phyloP scores from a whole-genome alignment of 2,113 vertebrate species.

The Mesocricetus auratus region DNA sequence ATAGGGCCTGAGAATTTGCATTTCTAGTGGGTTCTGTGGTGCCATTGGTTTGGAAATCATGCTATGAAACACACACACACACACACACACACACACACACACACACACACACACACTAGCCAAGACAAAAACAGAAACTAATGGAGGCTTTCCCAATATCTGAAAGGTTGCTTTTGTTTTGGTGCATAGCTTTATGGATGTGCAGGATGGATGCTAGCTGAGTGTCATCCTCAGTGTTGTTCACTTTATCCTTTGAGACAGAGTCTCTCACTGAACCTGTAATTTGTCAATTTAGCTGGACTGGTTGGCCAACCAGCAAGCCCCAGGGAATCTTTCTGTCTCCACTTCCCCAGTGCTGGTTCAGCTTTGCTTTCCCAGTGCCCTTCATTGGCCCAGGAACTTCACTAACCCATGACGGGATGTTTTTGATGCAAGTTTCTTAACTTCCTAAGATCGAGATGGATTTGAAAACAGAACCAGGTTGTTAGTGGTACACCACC shows the following conservation, averaged over 20 bases:
- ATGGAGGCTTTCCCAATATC: not conserved
- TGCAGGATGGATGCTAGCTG: not conserved
- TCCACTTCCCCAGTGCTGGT: not conserved
- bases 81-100: no score
- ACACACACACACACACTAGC: not conserved
- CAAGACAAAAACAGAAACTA: not conserved
- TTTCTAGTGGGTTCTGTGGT: constrained; percentile 31
- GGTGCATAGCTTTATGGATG: not conserved
- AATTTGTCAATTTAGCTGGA: not conserved
- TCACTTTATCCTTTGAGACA: no score
- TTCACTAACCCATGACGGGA: not conserved
- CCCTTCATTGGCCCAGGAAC: not conserved
- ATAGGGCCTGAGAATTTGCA: not conserved
- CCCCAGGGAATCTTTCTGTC: not conserved
- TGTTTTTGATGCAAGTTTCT: not conserved
- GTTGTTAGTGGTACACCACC: not conserved
- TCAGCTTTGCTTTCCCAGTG: not conserved
- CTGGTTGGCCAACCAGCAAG: not conserved
- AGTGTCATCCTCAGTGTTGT: not conserved
- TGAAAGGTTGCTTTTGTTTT: not conserved
- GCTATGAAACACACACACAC: not conserved
- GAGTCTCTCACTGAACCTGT: no score
- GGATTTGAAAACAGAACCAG: not conserved
- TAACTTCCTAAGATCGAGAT: not conserved
- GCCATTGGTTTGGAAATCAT: not conserved